Conservation (phyloP, 2,797 vertebrate species). For the Leptatherina wallacei region DNA sequence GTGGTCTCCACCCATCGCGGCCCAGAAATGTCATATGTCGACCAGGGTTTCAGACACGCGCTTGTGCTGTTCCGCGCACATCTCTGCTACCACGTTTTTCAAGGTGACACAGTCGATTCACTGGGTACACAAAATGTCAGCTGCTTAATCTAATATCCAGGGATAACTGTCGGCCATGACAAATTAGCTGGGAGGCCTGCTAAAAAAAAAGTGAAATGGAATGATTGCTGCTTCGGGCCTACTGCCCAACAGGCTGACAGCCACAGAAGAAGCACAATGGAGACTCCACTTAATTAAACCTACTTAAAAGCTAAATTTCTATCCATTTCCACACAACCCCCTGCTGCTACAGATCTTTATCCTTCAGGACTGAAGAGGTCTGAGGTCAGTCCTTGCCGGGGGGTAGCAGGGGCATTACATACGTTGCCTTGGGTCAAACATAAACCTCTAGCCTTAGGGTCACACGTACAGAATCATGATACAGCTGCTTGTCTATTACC, state of each 20-base stretch:
- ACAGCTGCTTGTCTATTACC: slow-evolving; percentile 78
- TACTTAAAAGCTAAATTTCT: slow-evolving; percentile 46
- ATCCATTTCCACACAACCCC: slow-evolving; percentile 22
- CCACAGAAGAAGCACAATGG: slow-evolving; percentile 51
- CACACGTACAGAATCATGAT: slow-evolving; percentile 64
- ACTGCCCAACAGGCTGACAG: slow-evolving; percentile 58
- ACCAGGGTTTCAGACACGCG: slow-evolving; percentile 49
- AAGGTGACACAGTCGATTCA: slow-evolving; percentile 69
- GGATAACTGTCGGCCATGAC: slow-evolving; percentile 69
- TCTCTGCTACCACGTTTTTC: slow-evolving; percentile 49
- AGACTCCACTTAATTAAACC: slow-evolving; percentile 63
- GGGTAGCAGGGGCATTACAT: slow-evolving; percentile 36
- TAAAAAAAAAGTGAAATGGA: slow-evolving; percentile 55
- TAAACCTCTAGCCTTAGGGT: slow-evolving; percentile 64
- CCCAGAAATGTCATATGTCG: slow-evolving; percentile 72
- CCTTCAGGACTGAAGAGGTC: slow-evolving; percentile 47
- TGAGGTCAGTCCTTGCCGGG: slow-evolving; percentile 33
- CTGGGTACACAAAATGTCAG: slow-evolving; percentile 71
- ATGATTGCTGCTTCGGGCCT: slow-evolving; percentile 64
- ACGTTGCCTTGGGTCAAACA: slow-evolving; percentile 55
- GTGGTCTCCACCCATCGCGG: slow-evolving; percentile 52
- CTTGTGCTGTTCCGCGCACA: slow-evolving; percentile 35
- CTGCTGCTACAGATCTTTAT: slow-evolving; percentile 38
- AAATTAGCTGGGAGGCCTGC: slow-evolving; percentile 66
- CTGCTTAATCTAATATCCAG: slow-evolving; percentile 74